Evolutionary conservation across 2,888 invertebrate species (phyloP).

Genomic region (Mythimna vitellina): DNA sequence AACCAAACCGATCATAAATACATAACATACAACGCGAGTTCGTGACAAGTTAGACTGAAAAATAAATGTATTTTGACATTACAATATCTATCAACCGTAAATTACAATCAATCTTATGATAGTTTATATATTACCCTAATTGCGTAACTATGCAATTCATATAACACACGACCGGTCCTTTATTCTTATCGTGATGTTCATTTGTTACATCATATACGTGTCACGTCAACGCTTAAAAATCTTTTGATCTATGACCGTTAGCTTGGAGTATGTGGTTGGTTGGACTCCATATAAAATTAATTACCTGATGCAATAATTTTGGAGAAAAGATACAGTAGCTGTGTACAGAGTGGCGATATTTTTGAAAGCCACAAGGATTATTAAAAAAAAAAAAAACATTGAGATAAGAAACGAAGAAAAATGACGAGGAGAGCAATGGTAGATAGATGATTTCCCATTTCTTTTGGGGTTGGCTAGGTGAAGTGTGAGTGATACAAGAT

Average conservation of each 20-base stretch:
- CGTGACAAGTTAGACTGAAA: slow-evolving; percentile 32
- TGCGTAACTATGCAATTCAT: slow-evolving; percentile 34
- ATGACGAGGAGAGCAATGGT: too few relatives aligned
- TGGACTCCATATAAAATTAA: slow-evolving; percentile 83
- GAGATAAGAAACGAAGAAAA: too few relatives aligned
- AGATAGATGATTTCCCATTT: too few relatives aligned
- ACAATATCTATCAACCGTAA: slow-evolving; percentile 36
- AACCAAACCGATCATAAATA: background rate
- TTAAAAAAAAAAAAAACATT: too few relatives aligned
- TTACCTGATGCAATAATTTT: slow-evolving; percentile 67
- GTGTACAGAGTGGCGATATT: slow-evolving; percentile 8
- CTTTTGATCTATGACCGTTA: slow-evolving; percentile 76
- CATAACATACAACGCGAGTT: background rate
- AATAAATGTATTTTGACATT: slow-evolving; percentile 27
- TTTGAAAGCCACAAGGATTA: background rate
- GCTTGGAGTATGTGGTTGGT: slow-evolving; percentile 83
- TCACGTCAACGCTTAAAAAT: slow-evolving; percentile 80
- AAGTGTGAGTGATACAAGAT: too few relatives aligned
- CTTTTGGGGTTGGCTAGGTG: background rate
- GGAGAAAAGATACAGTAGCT: slow-evolving; percentile 43
- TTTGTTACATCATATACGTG: slow-evolving; percentile 74
- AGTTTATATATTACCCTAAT: slow-evolving; percentile 49
- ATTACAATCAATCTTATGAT: slow-evolving; percentile 43
- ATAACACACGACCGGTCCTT: slow-evolving; percentile 48
- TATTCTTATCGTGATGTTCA: slow-evolving; percentile 66